phyloP scores from a whole-genome alignment of 2,888 invertebrate genomes.

The Prosopocoilus inquinatus region DNA sequence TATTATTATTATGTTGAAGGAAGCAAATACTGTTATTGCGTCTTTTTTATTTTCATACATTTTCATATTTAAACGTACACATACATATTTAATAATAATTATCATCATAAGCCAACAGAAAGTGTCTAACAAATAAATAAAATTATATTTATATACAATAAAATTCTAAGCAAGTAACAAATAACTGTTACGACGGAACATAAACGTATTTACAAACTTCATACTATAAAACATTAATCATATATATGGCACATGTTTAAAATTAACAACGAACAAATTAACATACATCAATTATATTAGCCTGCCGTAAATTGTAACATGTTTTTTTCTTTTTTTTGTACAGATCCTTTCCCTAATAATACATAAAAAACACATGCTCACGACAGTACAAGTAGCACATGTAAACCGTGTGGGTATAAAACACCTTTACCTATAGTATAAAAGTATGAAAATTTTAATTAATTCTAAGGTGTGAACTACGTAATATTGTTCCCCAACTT shows the following conservation, averaged over 20 bases:
- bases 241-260: constrained; percentile 25
- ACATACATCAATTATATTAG: neutral
- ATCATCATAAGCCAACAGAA: constrained; percentile 16
- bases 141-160: constrained; percentile 31
- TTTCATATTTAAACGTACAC: constrained; percentile 17
- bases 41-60: constrained; percentile 11
- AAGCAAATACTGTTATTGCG: too few relatives aligned
- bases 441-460: neutral
- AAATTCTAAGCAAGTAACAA: constrained; percentile 35
- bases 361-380: constrained; percentile 10
- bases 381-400: constrained; percentile 17
- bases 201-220: constrained; percentile 17
- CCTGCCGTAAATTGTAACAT: neutral
- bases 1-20: too few relatives aligned
- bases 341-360: constrained; percentile 3
- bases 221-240: constrained; percentile 22
- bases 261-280: neutral
- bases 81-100: constrained; percentile 13
- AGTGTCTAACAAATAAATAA: constrained; percentile 26
- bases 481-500: constrained; percentile 21
- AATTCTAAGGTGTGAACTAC: constrained; percentile 8
- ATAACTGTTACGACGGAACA: constrained; percentile 26
- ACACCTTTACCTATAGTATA: constrained; percentile 1
- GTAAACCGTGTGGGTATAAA: constrained; percentile 3
- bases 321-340: constrained; percentile 2